These are phyloP conservation scores for Zaprionus camerounensis DNA, from an alignment of 1,140 invertebrate species.

Conservation along the genomic window DNA sequence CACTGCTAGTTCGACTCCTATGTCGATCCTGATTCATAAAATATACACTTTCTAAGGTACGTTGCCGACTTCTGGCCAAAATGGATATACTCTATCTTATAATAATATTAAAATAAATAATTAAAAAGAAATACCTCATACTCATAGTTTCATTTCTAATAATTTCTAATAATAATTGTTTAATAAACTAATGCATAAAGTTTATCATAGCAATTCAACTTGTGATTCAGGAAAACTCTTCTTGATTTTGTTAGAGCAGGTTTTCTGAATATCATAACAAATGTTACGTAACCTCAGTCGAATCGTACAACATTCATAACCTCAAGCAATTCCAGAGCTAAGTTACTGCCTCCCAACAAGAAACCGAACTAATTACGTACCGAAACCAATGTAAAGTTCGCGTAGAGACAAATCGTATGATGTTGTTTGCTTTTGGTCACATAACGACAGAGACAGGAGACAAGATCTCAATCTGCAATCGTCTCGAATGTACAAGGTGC, in stretches of 20 bases:
- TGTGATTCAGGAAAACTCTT: too few species aligned
- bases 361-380: background rate
- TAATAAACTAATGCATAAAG: too few species aligned
- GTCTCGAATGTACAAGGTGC: conserved; percentile 10
- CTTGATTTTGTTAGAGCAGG: background rate
- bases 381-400: background rate
- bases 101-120: too few species aligned
- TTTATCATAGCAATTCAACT: too few species aligned
- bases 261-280: background rate
- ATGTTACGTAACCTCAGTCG: background rate
- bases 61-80: too few species aligned
- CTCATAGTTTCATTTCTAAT: too few species aligned
- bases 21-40: too few species aligned
- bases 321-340: background rate
- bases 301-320: background rate
- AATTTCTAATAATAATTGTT: too few species aligned
- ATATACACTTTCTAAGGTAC: too few species aligned
- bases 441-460: conserved; percentile 5
- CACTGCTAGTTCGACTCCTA: too few species aligned
- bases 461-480: conserved; percentile 28
- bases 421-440: background rate
- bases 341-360: background rate
- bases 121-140: too few species aligned
- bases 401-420: background rate
- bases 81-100: too few species aligned